phyloP scores from a whole-genome alignment of 2,888 invertebrate genomes.

The Orchesellides sinensis region DNA sequence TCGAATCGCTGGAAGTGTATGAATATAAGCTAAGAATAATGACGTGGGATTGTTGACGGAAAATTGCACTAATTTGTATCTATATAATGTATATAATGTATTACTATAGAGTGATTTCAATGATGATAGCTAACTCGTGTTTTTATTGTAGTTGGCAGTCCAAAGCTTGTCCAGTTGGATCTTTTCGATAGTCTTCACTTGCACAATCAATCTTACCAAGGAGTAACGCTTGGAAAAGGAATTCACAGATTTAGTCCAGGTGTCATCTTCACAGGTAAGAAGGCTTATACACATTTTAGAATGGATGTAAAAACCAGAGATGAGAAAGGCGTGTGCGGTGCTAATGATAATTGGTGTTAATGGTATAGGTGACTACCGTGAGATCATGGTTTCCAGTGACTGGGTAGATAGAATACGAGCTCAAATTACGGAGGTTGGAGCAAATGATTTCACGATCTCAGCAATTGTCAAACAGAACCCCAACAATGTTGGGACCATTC shows the following conservation, averaged over 20 bases:
- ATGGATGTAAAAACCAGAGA: background rate
- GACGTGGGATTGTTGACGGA: background rate
- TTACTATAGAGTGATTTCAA: slow-evolving; percentile 5
- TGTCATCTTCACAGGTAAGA: slow-evolving; percentile 85
- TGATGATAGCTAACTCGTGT: too few species aligned
- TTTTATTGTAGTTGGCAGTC: slow-evolving; percentile 72
- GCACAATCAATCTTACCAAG: slow-evolving; percentile 86
- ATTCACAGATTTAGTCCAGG: slow-evolving; percentile 85
- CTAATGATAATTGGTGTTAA: background rate
- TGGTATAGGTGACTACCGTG: slow-evolving; percentile 73
- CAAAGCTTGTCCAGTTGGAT: slow-evolving; percentile 81
- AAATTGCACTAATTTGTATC: background rate
- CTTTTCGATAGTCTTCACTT: slow-evolving; percentile 87
- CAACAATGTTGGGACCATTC: slow-evolving; percentile 88
- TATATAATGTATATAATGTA: background rate
- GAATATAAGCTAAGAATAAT: background rate
- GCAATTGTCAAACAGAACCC: slow-evolving; percentile 88
- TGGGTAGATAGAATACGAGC: slow-evolving; percentile 75
- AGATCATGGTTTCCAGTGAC: slow-evolving; percentile 74
- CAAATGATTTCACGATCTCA: slow-evolving; percentile 82
- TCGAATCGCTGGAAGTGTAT: background rate
- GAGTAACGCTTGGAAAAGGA: slow-evolving; percentile 83
- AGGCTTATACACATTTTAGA: background rate
- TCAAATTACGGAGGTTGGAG: slow-evolving; percentile 72
- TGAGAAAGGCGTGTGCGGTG: background rate